Conservation (phyloP, 1,140 invertebrate genomes). For the Bursaphelenchus mucronatus region DNA sequence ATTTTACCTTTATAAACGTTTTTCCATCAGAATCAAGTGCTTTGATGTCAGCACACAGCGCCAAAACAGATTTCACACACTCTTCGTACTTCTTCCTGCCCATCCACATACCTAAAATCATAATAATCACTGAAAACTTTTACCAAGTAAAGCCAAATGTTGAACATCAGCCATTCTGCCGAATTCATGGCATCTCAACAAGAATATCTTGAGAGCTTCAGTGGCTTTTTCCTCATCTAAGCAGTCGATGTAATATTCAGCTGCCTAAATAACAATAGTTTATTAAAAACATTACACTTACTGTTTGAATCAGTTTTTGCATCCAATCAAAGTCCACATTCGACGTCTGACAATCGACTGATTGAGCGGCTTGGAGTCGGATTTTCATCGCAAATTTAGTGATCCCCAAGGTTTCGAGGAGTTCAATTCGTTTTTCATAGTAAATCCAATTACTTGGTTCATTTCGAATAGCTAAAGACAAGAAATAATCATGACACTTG, state of each 20-base stretch:
- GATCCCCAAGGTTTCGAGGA: slow-evolving; percentile 46
- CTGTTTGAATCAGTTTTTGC: slow-evolving; percentile 48
- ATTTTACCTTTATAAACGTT: slow-evolving; percentile 27
- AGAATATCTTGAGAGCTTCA: slow-evolving; percentile 49
- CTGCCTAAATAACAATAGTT: slow-evolving; percentile 34
- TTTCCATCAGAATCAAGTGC: slow-evolving; percentile 26
- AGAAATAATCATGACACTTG: slow-evolving; percentile 9
- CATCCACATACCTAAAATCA: slow-evolving; percentile 43
- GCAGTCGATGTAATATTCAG: slow-evolving; percentile 51
- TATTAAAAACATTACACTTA: slow-evolving; percentile 21
- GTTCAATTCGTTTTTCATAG: slow-evolving; percentile 56
- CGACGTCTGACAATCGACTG: slow-evolving; percentile 40
- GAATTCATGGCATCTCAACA: slow-evolving; percentile 49
- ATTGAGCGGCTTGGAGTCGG: slow-evolving; percentile 49
- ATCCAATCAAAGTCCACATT: slow-evolving; percentile 50
- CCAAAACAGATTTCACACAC: slow-evolving; percentile 49
- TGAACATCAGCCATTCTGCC: slow-evolving; percentile 31
- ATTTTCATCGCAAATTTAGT: slow-evolving; percentile 51
- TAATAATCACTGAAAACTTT: neutral
- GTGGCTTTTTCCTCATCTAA: slow-evolving; percentile 59
- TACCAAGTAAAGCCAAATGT: slow-evolving; percentile 36
- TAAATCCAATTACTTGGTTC: slow-evolving; percentile 54
- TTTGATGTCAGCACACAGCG: slow-evolving; percentile 38
- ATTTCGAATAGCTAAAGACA: slow-evolving; percentile 36
- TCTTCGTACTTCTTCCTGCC: slow-evolving; percentile 33